Evolutionary conservation across 2,797 vertebrate species (phyloP).

Genomic region (Potorous gilbertii): DNA sequence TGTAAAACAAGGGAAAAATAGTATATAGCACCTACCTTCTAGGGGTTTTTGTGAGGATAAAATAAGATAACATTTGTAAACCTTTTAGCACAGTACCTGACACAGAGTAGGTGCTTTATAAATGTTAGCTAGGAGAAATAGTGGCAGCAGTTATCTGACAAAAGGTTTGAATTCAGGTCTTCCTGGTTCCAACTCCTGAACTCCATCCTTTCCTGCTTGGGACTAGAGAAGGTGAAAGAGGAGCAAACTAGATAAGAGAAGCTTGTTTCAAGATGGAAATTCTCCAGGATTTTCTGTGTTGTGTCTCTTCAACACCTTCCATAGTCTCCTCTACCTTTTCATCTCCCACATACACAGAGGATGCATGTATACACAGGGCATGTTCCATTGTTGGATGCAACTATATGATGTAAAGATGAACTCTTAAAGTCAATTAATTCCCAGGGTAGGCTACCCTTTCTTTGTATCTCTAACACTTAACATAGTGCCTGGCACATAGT

Average conservation of each 20-base stretch:
- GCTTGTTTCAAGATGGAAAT: not conserved
- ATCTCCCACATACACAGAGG: not conserved
- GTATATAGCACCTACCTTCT: not conserved
- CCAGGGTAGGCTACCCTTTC: not conserved
- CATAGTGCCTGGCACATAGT: not conserved
- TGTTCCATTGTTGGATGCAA: not conserved
- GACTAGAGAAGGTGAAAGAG: not conserved
- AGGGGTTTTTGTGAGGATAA: not conserved
- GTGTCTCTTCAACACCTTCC: not conserved
- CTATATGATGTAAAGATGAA: not conserved
- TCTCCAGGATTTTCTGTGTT: not conserved
- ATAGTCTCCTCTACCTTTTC: not conserved
- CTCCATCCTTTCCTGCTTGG: not conserved
- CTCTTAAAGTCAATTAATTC: not conserved
- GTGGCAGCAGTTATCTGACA: not conserved
- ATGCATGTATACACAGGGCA: not conserved
- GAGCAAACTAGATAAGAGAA: not conserved
- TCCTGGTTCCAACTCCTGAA: not conserved
- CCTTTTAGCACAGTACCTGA: not conserved
- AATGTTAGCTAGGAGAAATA: not conserved
- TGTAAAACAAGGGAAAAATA: not conserved
- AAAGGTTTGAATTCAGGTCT: not conserved
- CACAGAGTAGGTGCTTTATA: not conserved
- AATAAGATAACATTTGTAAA: not conserved
- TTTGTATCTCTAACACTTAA: not conserved